These are phyloP conservation scores for Drosophila littoralis DNA, from an alignment of 1,140 invertebrate species.

Conservation along the genomic window DNA sequence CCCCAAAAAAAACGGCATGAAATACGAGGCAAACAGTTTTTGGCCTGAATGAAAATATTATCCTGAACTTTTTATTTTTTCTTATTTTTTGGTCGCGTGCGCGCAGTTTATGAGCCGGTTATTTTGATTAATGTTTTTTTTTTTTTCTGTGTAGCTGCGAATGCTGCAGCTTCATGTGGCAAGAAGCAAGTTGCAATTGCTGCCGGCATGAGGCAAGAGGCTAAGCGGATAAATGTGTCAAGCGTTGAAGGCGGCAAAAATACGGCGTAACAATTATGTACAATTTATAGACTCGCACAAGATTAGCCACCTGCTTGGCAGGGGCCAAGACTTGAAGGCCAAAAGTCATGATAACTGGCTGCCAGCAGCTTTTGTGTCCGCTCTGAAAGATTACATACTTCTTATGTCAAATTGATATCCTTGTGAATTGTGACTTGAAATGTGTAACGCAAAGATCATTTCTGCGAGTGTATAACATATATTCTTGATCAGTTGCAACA, in stretches of 20 bases:
- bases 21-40: constrained; percentile 32
- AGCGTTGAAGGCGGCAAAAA: constrained; percentile 33
- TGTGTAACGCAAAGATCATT: no score
- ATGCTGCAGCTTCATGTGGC: constrained; percentile 18
- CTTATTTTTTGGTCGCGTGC: constrained; percentile 1
- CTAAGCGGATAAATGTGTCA: constrained; percentile 46
- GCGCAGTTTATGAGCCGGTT: constrained; percentile 41
- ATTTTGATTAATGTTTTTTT: constrained; percentile 43
- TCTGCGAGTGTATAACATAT: no score
- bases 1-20: background rate
- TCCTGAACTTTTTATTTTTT: constrained; percentile 23
- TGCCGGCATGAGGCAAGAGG: constrained; percentile 9
- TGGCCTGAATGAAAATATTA: constrained; percentile 39
- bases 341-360: background rate
- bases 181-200: background rate
- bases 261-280: constrained; percentile 31
- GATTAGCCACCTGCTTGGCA: constrained; percentile 5
- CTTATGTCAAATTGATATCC: no score
- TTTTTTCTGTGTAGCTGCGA: background rate
- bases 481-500: no score
- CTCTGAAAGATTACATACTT: background rate
- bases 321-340: background rate
- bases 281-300: constrained; percentile 36
- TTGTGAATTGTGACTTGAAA: no score
- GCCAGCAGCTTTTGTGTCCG: background rate